phyloP scores from a whole-genome alignment of 2,888 invertebrate genomes.

The Diloba caeruleocephala region DNA sequence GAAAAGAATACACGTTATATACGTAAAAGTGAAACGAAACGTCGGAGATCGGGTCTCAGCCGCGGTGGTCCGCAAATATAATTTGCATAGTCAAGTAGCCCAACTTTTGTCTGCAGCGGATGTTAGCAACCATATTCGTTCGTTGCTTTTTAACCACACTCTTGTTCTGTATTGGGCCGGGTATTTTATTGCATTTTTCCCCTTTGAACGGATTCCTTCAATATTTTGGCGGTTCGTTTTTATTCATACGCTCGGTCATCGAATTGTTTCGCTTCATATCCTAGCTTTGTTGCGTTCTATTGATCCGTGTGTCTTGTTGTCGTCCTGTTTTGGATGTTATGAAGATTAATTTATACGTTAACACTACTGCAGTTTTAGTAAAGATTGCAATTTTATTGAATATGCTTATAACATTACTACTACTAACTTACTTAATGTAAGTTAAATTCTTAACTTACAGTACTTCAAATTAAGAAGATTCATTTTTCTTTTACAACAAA shows the following conservation, averaged over 20 bases:
- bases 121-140: constrained; percentile 88
- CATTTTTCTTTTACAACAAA: neutral
- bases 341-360: neutral
- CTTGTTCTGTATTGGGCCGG: constrained; percentile 83
- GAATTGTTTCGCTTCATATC: constrained; percentile 86
- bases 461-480: neutral
- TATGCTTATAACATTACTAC: too few species aligned
- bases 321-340: constrained; percentile 13
- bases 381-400: too few species aligned
- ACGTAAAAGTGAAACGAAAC: constrained; percentile 87
- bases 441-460: too few species aligned
- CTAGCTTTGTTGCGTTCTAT: constrained; percentile 74
- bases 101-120: constrained; percentile 88
- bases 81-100: constrained; percentile 90
- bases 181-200: constrained; percentile 88
- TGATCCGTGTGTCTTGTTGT: constrained; percentile 55
- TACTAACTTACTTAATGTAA: too few species aligned
- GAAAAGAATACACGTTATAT: constrained; percentile 88
- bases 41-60: constrained; percentile 85
- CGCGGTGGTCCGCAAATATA: constrained; percentile 89
- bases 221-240: constrained; percentile 88
- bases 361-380: too few species aligned
- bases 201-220: constrained; percentile 89
- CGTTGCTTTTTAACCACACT: constrained; percentile 88
- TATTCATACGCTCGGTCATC: constrained; percentile 86